Evolutionary conservation across 1,140 invertebrate genomes (phyloP), one percentile per base, ranked within the genome.

Genomic region (Eumeta japonica): DNA sequence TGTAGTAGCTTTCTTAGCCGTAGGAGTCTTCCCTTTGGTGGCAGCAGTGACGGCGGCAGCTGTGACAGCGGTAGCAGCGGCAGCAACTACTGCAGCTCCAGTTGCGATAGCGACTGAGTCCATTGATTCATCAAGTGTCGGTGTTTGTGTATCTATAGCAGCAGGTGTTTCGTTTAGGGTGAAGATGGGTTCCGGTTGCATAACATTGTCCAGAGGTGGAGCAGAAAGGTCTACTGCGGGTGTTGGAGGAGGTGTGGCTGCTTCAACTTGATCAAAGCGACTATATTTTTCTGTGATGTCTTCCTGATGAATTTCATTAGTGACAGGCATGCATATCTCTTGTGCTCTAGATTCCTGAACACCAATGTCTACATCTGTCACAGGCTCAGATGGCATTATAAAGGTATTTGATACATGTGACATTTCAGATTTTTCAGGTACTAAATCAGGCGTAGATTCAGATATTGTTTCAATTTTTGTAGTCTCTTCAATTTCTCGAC

Each of bases 311-410:
- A 68, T 67, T 38, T 66, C 68, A 28, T 46, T 58, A 2, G 65
- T 60, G 28, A 70, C 57, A 3, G 65, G 58, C 24, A 67, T 49
- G 45, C 68, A 68, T 39, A 70, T 73, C 40, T 73, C 68, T 35
- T 72, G 67, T 13, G 65, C 67, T 7, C 53, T 52, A 2, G 59
- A 68, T 43, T 72, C 67, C 10, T 62, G 61, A 18, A 67, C 59
- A 30, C 59, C 67, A 17, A 66, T 61, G 28, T 68, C 62, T 34
- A 71, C 59, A 24, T 71, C 66, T 11, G 64, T 71, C 36, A 71
- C 57, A 40, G 66, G 52, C 28, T 64, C 64, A 16, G 51, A 37
- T 27, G 53, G 54, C n/a, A 14, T n/a, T n/a, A n/a, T n/a, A n/a
- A n/a, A n/a, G n/a, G n/a, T n/a, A n/a, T n/a, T n/a, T n/a, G n/a